Percentiles rank a stretch among this genome's conserved stretches.
Evolutionary conservation across 2,113 vertebrate species (phyloP).

Genomic region (Maccullochella peelii): DNA sequence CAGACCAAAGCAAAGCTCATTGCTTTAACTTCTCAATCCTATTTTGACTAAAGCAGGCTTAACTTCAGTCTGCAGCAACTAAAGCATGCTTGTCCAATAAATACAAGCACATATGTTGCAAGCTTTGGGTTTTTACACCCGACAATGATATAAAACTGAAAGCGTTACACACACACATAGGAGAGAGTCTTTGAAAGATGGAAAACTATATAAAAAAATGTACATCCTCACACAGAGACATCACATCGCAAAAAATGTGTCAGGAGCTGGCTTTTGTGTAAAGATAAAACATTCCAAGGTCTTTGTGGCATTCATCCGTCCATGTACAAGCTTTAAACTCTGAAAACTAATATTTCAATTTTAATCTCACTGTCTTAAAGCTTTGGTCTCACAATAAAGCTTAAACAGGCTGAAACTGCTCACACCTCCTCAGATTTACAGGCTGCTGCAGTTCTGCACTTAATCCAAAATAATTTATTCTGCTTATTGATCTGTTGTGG

Average conservation of each 20-base stretch:
- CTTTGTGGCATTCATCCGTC: constrained; percentile 15
- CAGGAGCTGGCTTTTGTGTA: constrained; percentile 12
- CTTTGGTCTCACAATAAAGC: constrained; percentile 21
- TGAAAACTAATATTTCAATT: constrained; percentile 24
- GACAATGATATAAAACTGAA: constrained; percentile 2
- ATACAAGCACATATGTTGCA: constrained; percentile 18
- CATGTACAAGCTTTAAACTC: constrained; percentile 8
- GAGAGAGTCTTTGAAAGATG: constrained; percentile 4
- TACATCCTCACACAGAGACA: constrained; percentile 20
- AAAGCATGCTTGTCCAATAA: constrained; percentile 32
- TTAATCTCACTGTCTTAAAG: constrained; percentile 34
- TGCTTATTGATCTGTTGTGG: constrained; percentile 47
- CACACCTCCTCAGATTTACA: constrained; percentile 20
- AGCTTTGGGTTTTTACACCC: constrained; percentile 23
- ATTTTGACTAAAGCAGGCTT: constrained; percentile 53
- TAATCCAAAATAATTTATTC: constrained; percentile 62
- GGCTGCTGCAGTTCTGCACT: constrained; percentile 29
- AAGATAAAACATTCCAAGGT: constrained; percentile 30
- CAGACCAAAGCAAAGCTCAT: constrained; percentile 60
- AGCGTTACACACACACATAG: neutral
- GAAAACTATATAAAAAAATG: constrained; percentile 17
- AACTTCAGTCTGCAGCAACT: constrained; percentile 24
- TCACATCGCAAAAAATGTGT: constrained; percentile 6
- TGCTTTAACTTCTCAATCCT: constrained; percentile 55
- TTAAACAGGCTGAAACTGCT: constrained; percentile 22